Percentiles rank a stretch among this genome's conserved stretches.
Evolutionary conservation across 2,113 vertebrate genomes (phyloP).

Genomic region (Cebus imitator): DNA sequence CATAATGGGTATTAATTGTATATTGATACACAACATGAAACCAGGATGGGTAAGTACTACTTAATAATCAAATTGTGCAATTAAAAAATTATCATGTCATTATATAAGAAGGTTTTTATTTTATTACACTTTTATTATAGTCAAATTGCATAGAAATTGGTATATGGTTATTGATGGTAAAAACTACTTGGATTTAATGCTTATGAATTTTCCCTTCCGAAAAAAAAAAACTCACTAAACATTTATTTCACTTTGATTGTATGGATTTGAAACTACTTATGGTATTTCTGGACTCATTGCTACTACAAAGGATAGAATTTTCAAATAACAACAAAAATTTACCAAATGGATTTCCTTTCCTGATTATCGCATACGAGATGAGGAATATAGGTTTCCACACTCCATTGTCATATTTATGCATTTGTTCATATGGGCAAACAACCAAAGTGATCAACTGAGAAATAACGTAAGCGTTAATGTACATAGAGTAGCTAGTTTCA

Average conservation of each 20-base stretch:
- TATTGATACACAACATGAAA: background rate
- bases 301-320: background rate
- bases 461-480: background rate
- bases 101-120: background rate
- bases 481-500: background rate
- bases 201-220: background rate
- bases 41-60: background rate
- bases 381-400: fast-evolving
- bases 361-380: background rate
- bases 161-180: background rate
- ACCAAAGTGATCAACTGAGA: background rate
- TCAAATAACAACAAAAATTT: background rate
- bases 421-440: background rate
- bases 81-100: background rate
- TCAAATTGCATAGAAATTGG: background rate
- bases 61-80: background rate
- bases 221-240: background rate
- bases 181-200: background rate
- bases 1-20: background rate
- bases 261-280: background rate
- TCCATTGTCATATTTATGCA: background rate
- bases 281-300: background rate
- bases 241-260: background rate
- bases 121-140: background rate
- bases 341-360: background rate